Conservation (phyloP, 1,140 invertebrate genomes). For the Pseudomyrmex cubaensis region DNA sequence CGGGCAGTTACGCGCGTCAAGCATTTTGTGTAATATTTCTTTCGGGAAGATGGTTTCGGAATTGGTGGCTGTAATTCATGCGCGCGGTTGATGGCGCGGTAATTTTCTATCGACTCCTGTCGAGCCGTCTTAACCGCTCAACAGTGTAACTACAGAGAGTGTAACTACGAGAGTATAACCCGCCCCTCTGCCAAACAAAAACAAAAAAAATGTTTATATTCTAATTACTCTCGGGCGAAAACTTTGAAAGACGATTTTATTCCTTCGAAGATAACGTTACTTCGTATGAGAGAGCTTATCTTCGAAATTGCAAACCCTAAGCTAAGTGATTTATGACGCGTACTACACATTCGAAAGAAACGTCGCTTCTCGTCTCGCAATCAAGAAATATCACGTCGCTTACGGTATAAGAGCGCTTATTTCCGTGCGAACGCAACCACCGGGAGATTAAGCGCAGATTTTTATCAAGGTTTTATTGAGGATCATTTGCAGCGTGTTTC, state of each 20-base stretch:
- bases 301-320: too few relatives aligned
- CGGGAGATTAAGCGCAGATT: background rate
- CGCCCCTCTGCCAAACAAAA: background rate
- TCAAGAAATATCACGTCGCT: background rate
- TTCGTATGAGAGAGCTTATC: too few relatives aligned
- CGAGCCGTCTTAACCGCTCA: background rate
- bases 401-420: background rate
- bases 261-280: too few relatives aligned
- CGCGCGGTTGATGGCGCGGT: background rate
- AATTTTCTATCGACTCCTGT: background rate
- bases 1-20: background rate
- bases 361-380: too few relatives aligned
- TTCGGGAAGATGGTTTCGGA: background rate
- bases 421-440: background rate
- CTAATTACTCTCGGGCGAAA: background rate
- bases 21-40: slow-evolving; percentile 24
- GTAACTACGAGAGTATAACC: background rate
- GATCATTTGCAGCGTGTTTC: background rate
- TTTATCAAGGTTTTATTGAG: background rate
- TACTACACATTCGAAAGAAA: too few relatives aligned
- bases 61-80: background rate
- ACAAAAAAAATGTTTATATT: slow-evolving; percentile 5
- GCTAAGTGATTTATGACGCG: too few relatives aligned
- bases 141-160: background rate
- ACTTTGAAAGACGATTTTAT: too few relatives aligned